Evolutionary conservation across 2,113 vertebrate genomes (phyloP).

Genomic region (Hystrix brachyura): DNA sequence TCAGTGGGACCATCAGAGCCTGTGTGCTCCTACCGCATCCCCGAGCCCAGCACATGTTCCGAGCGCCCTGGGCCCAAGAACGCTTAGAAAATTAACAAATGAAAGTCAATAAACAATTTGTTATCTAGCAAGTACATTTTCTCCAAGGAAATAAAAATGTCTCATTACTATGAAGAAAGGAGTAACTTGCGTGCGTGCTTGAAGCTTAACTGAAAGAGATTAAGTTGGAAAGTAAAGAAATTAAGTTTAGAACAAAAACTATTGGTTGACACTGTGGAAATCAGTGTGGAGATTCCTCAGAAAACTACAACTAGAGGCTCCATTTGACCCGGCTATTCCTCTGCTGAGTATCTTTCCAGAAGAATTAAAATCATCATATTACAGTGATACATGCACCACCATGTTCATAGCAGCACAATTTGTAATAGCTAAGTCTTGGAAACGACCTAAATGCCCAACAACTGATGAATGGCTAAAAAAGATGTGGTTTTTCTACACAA

Average conservation of each 20-base stretch:
- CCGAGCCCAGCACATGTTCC: background rate
- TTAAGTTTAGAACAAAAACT: background rate
- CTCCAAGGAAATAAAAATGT: background rate
- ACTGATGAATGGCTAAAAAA: too few relatives aligned
- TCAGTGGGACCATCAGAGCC: background rate
- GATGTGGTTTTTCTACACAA: too few relatives aligned
- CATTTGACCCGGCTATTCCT: too few relatives aligned
- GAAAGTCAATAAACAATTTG: background rate
- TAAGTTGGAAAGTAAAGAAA: slow-evolving; percentile 30
- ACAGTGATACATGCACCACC: too few relatives aligned
- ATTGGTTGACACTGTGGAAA: background rate
- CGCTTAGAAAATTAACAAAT: slow-evolving; percentile 39
- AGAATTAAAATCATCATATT: too few relatives aligned
- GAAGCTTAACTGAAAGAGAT: background rate
- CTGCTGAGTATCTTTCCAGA: too few relatives aligned
- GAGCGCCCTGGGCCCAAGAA: background rate
- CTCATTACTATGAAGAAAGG: background rate
- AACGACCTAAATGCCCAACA: too few relatives aligned
- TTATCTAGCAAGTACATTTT: slow-evolving; percentile 4
- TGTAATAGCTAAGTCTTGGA: too few relatives aligned
- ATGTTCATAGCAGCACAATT: too few relatives aligned
- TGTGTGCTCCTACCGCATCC: background rate
- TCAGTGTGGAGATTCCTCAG: too few relatives aligned
- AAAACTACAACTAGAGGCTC: too few relatives aligned
- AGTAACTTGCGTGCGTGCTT: background rate